A percentile compares a stretch with the other conserved stretches of the same genome.
Conservation (phyloP, 2,797 vertebrate genomes). For the Fundulus diaphanus region DNA sequence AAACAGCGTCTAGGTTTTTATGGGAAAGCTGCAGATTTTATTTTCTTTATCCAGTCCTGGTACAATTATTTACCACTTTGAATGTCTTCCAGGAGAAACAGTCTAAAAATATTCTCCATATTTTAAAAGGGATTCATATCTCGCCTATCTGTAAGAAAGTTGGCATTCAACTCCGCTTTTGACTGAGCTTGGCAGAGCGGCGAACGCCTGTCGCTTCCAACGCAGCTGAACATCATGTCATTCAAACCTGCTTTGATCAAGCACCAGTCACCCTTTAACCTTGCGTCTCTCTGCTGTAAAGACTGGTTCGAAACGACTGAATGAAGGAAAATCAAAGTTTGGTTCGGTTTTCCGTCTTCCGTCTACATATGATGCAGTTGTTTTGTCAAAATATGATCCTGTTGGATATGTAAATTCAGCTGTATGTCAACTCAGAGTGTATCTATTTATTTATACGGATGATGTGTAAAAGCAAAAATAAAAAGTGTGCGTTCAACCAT, state of each 20-base stretch:
- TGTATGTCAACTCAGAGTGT: background rate
- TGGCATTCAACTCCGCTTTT: constrained; percentile 11
- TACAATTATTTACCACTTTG: constrained; percentile 11
- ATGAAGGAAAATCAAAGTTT: constrained; percentile 3
- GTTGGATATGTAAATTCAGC: background rate
- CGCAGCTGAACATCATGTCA: constrained; percentile 10
- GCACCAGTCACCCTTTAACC: constrained; percentile 18
- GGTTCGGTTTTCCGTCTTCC: constrained; percentile 3
- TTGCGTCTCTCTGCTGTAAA: background rate
- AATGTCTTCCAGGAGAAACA: constrained; percentile 12
- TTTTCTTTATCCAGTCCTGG: constrained; percentile 2
- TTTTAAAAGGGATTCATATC: constrained; percentile 17
- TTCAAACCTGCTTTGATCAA: constrained; percentile 17
- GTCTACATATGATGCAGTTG: background rate
- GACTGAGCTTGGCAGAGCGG: constrained; percentile 19
- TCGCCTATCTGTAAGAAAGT: constrained; percentile 7
- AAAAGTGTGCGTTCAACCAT: background rate
- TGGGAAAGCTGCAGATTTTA: background rate
- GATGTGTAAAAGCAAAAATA: background rate
- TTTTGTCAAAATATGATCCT: background rate
- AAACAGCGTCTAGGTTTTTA: constrained; percentile 3
- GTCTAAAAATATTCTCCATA: constrained; percentile 22
- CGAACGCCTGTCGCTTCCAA: constrained; percentile 7
- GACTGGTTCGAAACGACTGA: constrained; percentile 12
- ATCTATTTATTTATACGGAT: background rate